phyloP scores from a whole-genome alignment of 2,113 vertebrate species.

The Platichthys stellatus region DNA sequence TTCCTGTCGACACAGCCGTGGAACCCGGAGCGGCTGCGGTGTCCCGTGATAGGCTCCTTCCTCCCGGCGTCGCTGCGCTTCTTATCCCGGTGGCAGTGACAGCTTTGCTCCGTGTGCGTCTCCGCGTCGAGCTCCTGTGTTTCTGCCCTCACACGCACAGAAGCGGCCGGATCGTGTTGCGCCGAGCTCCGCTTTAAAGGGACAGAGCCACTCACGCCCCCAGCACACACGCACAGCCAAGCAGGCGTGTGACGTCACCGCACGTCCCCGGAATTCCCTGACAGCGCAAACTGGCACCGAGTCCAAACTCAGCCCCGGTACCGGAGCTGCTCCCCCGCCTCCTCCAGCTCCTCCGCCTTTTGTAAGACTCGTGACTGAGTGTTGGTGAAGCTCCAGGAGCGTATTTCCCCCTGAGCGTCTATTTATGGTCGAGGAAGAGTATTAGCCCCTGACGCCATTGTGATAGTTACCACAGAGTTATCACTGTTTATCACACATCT shows the following conservation, averaged over 20 bases:
- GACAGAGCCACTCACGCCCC: conserved; percentile 62
- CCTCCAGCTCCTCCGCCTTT: not conserved
- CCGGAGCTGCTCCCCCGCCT: conserved; percentile 29
- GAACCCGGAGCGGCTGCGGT: not conserved
- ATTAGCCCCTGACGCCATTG: conserved; percentile 23
- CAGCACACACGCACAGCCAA: not conserved
- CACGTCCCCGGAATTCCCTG: conserved; percentile 83
- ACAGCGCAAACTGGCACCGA: conserved; percentile 69
- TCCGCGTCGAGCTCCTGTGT: conserved; percentile 34
- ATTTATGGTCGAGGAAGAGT: conserved; percentile 60
- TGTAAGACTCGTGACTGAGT: conserved; percentile 62
- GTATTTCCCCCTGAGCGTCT: conserved; percentile 56
- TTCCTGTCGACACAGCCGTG: conserved; percentile 33
- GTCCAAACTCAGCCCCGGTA: conserved; percentile 31
- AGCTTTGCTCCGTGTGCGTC: conserved; percentile 2
- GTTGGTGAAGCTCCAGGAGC: not conserved
- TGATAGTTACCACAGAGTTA: not conserved
- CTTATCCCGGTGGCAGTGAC: conserved; percentile 6
- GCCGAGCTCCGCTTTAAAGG: conserved; percentile 80
- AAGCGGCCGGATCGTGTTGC: conserved; percentile 67
- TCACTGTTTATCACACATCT: not conserved
- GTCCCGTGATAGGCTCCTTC: not conserved
- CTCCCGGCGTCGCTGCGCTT: not conserved
- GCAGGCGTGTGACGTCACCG: conserved; percentile 76
- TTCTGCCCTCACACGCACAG: conserved; percentile 19